Evolutionary conservation across 1,140 invertebrate genomes (phyloP).

Genomic region (Bombus difficillimus): DNA sequence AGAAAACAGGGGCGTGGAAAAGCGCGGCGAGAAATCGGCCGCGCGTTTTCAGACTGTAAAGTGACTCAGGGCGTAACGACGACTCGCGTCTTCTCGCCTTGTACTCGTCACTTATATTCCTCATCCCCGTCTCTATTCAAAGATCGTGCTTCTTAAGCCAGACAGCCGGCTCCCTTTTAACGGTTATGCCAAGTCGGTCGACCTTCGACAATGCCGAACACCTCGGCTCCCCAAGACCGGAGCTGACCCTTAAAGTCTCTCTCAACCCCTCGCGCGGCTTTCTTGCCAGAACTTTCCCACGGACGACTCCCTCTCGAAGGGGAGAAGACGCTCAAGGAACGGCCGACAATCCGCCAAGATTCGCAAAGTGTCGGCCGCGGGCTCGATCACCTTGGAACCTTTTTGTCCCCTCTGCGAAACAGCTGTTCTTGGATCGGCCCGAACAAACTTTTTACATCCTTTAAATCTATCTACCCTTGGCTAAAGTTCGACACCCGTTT

Average conservation of each 20-base stretch:
- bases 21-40: constrained; percentile 36
- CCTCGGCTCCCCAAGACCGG: constrained; percentile 57
- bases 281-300: constrained; percentile 74
- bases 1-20: constrained; percentile 7
- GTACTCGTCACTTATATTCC: constrained; percentile 34
- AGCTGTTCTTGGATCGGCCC: constrained; percentile 16
- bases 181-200: constrained; percentile 74
- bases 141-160: constrained; percentile 65
- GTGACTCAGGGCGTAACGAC: constrained; percentile 52
- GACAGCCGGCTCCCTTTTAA: constrained; percentile 64
- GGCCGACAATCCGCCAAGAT: constrained; percentile 50
- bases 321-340: constrained; percentile 37
- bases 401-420: constrained; percentile 28
- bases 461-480: background rate
- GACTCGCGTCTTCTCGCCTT: constrained; percentile 67
- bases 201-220: constrained; percentile 72
- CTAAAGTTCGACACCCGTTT: background rate
- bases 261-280: constrained; percentile 63
- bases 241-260: constrained; percentile 70
- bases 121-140: constrained; percentile 58
- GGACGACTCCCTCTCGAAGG: constrained; percentile 50
- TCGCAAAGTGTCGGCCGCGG: constrained; percentile 37
- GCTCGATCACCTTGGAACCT: constrained; percentile 46
- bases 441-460: constrained; percentile 4
- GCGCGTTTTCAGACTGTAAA: constrained; percentile 41